A percentile compares a stretch with the other conserved stretches of the same genome.
phyloP scores from a whole-genome alignment of 2,888 invertebrate species.

The Temnothorax rugatulus region DNA sequence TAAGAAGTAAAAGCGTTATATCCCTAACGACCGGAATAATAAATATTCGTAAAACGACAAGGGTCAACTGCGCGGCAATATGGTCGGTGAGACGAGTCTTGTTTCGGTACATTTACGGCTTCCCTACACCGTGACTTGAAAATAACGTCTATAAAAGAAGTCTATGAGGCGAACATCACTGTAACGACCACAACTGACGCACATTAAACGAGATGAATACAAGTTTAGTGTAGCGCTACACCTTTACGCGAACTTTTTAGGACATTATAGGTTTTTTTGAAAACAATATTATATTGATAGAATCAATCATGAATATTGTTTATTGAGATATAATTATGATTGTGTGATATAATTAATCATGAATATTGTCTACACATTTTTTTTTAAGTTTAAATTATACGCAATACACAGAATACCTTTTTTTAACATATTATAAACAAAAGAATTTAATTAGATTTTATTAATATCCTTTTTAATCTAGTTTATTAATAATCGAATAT shows the following conservation, averaged over 20 bases:
- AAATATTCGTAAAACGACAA: conserved; percentile 54
- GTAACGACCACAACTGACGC: conserved; percentile 31
- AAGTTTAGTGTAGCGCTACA: conserved; percentile 31
- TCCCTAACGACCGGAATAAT: conserved; percentile 34
- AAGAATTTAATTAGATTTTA: not conserved
- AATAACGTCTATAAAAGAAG: conserved; percentile 70
- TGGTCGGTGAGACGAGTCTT: conserved; percentile 1
- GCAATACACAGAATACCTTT: not conserved
- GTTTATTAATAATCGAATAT: not conserved
- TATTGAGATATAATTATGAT: not conserved
- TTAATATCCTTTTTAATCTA: not conserved
- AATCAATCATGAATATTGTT: not conserved
- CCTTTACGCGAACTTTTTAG: not conserved
- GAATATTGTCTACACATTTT: not conserved
- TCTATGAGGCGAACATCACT: conserved; percentile 65
- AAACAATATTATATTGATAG: not conserved
- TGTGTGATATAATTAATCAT: no score
- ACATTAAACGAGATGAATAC: conserved; percentile 35
- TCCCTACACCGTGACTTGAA: conserved; percentile 44
- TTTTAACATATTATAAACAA: not conserved
- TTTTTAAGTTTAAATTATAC: not conserved
- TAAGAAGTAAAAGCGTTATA: conserved; percentile 55
- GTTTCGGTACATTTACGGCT: conserved; percentile 43
- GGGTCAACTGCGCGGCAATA: conserved; percentile 36
- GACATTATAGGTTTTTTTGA: not conserved